Evolutionary conservation across 2,797 vertebrate species (phyloP), one percentile per base, ranked within the genome.

Genomic region (Vultur gryphus): DNA sequence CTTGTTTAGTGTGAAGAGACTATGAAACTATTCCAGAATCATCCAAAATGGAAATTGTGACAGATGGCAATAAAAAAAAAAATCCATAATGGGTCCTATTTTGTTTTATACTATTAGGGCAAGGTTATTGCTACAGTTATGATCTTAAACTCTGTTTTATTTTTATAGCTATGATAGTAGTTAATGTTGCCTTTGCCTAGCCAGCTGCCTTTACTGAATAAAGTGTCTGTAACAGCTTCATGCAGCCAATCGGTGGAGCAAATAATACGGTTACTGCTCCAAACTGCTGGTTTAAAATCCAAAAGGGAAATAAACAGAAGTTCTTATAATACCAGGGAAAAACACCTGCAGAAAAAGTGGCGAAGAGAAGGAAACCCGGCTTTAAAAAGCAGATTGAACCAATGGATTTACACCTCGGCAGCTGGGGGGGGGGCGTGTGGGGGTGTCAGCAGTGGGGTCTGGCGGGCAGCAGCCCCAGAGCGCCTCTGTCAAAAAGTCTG

Each of bases 1-100:
- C 77, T 77, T 79, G 89, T 94, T 97, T 93, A 96, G 91, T 66
- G 76, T 89, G 91, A 97, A 95, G 37, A 77, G 46, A 66, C 86
- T 91, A 55, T 87, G 49, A 95, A 97, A 84, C 59, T 33, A 13
- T 92, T 96, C 89, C 91, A 94, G 82, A 97, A 95, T 83, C 49
- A 75, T 95, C 88, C 41, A 46, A 97, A 97, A 93, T 92, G 94
- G 90, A 96, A 95, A 95, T 96, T 28, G 41, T 96, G 94, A 94
- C 96, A 98, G 97, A 97, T 96, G 95, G 92, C 79, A 97, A 93
- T 93, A 97, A 95, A 85, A 91, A 75, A 75, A 79, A 52, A 54
- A 28, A 89, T 51, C 48, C 79, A 77, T 95, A 95, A 97, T 93
- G 55, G 82, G 31, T 73, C 91, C 51, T 92, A 86, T 90, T 97